phyloP scores from a whole-genome alignment of 1,140 invertebrate species.

The Zaprionus nigranus region DNA sequence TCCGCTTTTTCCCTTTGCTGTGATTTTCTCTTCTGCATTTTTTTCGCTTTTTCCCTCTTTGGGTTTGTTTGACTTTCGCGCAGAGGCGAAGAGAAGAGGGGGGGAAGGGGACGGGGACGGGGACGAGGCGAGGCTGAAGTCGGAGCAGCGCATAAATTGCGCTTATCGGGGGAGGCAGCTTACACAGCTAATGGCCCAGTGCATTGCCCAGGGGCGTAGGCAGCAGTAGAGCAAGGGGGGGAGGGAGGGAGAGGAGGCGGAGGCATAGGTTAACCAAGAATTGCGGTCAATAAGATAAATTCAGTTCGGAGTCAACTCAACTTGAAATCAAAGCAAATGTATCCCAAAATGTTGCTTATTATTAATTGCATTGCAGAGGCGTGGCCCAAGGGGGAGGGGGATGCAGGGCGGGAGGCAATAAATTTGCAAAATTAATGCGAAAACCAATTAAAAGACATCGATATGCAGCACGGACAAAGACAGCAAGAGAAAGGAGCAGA shows the following conservation, averaged over 20 bases:
- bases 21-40: constrained; percentile 2
- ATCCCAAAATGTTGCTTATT: constrained; percentile 65
- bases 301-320: constrained; percentile 29
- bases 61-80: constrained; percentile 23
- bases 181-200: constrained; percentile 54
- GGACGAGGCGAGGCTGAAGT: neutral
- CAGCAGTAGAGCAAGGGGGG: neutral
- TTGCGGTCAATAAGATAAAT: constrained; percentile 22
- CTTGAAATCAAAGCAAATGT: constrained; percentile 36
- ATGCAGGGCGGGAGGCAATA: constrained; percentile 47
- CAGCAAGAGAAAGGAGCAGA: neutral
- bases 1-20: neutral
- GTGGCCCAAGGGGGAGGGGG: neutral
- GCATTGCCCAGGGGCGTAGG: constrained; percentile 33
- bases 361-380: constrained; percentile 67
- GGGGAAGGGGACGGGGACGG: too few relatives aligned
- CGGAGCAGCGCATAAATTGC: constrained; percentile 56
- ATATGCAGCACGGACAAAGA: constrained; percentile 37
- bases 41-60: constrained; percentile 31
- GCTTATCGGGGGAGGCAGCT: constrained; percentile 50
- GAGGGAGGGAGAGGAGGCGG: neutral
- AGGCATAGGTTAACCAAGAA: neutral
- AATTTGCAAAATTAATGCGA: constrained; percentile 81
- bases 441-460: constrained; percentile 80
- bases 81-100: neutral